These are phyloP conservation scores for Hapalemur alaotrensis DNA, from an alignment of 2,797 vertebrate species.

Conservation along the genomic window DNA sequence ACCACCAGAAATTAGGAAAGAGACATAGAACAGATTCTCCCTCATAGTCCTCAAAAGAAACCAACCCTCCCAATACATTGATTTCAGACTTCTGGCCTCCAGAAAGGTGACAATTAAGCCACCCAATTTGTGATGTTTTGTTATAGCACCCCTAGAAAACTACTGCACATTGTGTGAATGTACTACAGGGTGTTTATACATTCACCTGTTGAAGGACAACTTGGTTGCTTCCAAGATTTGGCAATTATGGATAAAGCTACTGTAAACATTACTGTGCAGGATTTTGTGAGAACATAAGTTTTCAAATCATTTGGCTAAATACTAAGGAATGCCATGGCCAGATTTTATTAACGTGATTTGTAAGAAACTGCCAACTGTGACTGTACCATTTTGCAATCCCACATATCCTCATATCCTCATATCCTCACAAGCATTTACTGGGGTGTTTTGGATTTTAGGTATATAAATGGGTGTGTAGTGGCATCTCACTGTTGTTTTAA, in stretches of 20 bases:
- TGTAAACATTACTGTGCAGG: background rate
- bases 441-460: background rate
- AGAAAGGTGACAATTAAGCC: background rate
- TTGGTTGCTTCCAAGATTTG: background rate
- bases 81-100: background rate
- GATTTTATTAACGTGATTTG: background rate
- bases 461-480: background rate
- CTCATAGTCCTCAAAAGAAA: background rate
- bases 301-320: background rate
- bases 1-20: background rate
- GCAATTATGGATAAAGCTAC: background rate
- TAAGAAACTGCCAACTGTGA: background rate
- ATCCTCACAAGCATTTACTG: background rate
- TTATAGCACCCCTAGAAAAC: background rate
- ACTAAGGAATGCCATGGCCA: background rate
- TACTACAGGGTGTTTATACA: background rate
- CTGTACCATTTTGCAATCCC: background rate
- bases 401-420: background rate
- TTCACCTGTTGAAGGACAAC: background rate
- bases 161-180: background rate
- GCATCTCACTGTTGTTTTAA: background rate
- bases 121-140: background rate
- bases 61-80: background rate
- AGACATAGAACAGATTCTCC: background rate
- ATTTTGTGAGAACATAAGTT: background rate